These are phyloP conservation scores for Trichacis sp. DNA, from an alignment of 2,888 invertebrate species.

Conservation along the genomic window DNA sequence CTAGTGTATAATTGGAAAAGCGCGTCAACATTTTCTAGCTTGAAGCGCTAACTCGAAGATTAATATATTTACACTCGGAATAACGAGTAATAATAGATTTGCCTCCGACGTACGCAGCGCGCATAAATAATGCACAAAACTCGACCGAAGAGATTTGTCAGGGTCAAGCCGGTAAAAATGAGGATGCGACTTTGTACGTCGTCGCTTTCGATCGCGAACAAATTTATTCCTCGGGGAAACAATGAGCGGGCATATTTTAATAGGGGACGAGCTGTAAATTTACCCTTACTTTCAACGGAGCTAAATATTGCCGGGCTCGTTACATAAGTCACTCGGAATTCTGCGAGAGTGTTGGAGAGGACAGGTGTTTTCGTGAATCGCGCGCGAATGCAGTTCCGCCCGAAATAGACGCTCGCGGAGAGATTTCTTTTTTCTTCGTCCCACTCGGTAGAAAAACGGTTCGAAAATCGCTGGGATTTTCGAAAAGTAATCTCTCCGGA, in stretches of 20 bases:
- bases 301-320: constrained; percentile 61
- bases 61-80: constrained; percentile 53
- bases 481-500: too few species aligned
- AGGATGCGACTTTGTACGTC: neutral
- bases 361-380: constrained; percentile 48
- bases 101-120: constrained; percentile 33
- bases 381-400: constrained; percentile 31
- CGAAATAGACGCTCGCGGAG: constrained; percentile 37
- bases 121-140: constrained; percentile 41
- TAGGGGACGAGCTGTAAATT: constrained; percentile 37
- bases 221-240: too few species aligned
- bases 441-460: constrained; percentile 16
- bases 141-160: constrained; percentile 42
- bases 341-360: constrained; percentile 47
- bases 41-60: constrained; percentile 32
- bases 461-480: neutral
- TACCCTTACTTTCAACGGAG: constrained; percentile 47
- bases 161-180: constrained; percentile 23
- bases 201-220: too few species aligned
- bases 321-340: constrained; percentile 57
- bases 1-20: too few species aligned
- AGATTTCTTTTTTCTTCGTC: constrained; percentile 27
- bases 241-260: neutral
- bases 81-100: constrained; percentile 59
- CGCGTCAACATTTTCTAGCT: neutral